Conservation (phyloP, 2,888 invertebrate species). For the Latheticus oryzae region DNA sequence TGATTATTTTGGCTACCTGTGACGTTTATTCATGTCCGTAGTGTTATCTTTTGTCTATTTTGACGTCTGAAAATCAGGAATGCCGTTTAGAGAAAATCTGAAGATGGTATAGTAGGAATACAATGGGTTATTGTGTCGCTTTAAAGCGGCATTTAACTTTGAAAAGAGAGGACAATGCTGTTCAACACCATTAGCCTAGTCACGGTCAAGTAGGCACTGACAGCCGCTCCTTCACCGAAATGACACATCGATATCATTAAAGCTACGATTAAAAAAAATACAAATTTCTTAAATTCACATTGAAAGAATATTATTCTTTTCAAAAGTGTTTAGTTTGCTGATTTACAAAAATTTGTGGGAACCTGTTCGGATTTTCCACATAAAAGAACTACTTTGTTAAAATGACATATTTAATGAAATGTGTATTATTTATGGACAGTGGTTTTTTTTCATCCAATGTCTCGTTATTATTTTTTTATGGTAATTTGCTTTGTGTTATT, state of each 20-base stretch:
- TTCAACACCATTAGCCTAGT: conserved; percentile 55
- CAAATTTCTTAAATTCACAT: conserved; percentile 15
- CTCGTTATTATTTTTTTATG: conserved; percentile 54
- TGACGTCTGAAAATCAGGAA: not conserved
- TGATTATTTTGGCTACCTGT: too few species aligned
- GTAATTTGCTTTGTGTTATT: conserved; percentile 51
- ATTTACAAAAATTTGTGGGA: conserved; percentile 37
- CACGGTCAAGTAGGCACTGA: conserved; percentile 48
- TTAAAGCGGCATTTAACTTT: conserved; percentile 51
- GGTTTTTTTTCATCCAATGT: conserved; percentile 30
- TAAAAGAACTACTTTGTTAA: conserved; percentile 60
- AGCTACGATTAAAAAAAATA: conserved; percentile 28
- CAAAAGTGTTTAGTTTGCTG: conserved; percentile 25
- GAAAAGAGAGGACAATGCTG: conserved; percentile 53
- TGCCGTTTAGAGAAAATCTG: not conserved
- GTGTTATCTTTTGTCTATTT: too few species aligned
- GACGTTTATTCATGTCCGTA: too few species aligned
- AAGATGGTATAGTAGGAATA: conserved; percentile 33
- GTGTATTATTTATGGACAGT: conserved; percentile 59
- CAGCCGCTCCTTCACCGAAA: conserved; percentile 44
- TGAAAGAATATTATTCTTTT: too few species aligned
- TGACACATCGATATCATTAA: conserved; percentile 43
- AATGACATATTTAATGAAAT: conserved; percentile 61
- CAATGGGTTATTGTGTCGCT: conserved; percentile 46
- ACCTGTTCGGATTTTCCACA: conserved; percentile 45